A percentile compares a stretch with the other conserved stretches of the same genome.
Evolutionary conservation across 1,140 invertebrate genomes (phyloP).

Genomic region (Latrodectus geometricus): DNA sequence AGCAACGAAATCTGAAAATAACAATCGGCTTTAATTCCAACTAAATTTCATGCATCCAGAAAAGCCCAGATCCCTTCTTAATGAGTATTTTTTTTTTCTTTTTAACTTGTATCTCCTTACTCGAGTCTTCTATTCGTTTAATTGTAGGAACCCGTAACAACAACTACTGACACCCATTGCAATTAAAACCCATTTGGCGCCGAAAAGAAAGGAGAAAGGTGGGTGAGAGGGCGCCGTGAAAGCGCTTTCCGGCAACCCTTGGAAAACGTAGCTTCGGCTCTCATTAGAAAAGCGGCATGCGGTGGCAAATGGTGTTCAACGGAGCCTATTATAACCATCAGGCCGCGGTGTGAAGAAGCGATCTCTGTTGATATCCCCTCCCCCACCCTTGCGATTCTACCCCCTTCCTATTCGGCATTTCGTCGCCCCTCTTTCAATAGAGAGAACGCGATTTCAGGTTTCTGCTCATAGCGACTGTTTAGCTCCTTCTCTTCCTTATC

Average conservation of each 20-base stretch:
- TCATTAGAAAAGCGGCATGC: constrained; percentile 56
- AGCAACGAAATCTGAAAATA: too few species aligned
- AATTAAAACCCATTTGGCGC: constrained; percentile 59
- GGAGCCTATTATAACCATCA: constrained; percentile 59
- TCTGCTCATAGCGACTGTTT: constrained; percentile 35
- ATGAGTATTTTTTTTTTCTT: constrained; percentile 1
- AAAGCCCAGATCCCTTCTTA: not conserved
- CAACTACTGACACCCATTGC: not conserved
- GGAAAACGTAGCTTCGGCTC: not conserved
- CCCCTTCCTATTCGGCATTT: constrained; percentile 12
- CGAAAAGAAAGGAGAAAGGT: constrained; percentile 20
- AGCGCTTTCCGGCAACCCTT: constrained; percentile 46
- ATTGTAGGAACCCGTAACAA: constrained; percentile 33
- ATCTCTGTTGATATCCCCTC: constrained; percentile 21
- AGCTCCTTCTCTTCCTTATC: constrained; percentile 31
- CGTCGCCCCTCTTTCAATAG: constrained; percentile 11
- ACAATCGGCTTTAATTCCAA: too few species aligned
- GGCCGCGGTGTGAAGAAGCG: constrained; percentile 52
- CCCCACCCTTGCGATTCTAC: constrained; percentile 4
- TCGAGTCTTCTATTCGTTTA: constrained; percentile 8
- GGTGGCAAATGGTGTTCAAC: constrained; percentile 55
- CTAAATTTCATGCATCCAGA: not conserved
- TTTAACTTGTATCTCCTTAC: not conserved
- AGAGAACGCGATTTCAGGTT: constrained; percentile 29
- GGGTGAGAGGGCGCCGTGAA: not conserved